Evolutionary conservation across 2,888 invertebrate species (phyloP), one percentile per base, ranked within the genome.

Genomic region (Oxyteleia sp.): DNA sequence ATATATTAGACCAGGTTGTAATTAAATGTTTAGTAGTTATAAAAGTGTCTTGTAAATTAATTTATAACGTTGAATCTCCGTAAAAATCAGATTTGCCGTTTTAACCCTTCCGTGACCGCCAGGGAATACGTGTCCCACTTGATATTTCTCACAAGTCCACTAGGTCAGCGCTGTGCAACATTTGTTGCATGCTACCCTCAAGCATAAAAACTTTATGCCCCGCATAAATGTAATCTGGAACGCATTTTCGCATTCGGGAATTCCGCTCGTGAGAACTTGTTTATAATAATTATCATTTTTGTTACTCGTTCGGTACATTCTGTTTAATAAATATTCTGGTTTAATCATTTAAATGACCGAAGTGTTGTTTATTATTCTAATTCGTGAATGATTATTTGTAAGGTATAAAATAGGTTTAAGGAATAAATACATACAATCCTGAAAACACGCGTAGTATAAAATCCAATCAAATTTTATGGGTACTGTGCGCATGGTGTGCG

Each of bases 141-240:
- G 1, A 5, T 15, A 49, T 32, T 49, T 64, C 47, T 64, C 63
- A 64, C 35, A 64, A 64, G 63, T 49, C n/a, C n/a, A 53, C 51
- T 66, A n/a, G 53, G 53, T 66, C 47, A 66, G 7, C 26, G 38
- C n/a, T 13, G 53, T 41, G 53, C 41, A 53, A 53, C 53, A 41
- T 66, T 64, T 53, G 11, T 66, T 41, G 66, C 53, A 41, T 13
- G 66, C 51, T 53, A 66, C 53, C 66, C 66, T 66, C 66, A 3
- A 66, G 66, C 66, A 13, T 26, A 53, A 66, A 66, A 66, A 38
- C 49, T 64, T n/a, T 32, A 13, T 32, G 47, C 63, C 16, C 63
- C 32, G 47, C 32, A 15, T 47, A 13, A 47, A 47, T 20, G n/a
- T 23, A 35, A 64, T 49, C 64, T 13, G 15, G 38, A 64, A 64